These are phyloP conservation scores for Phorcus lineatus DNA, from an alignment of 2,888 invertebrate species.

Conservation along the genomic window DNA sequence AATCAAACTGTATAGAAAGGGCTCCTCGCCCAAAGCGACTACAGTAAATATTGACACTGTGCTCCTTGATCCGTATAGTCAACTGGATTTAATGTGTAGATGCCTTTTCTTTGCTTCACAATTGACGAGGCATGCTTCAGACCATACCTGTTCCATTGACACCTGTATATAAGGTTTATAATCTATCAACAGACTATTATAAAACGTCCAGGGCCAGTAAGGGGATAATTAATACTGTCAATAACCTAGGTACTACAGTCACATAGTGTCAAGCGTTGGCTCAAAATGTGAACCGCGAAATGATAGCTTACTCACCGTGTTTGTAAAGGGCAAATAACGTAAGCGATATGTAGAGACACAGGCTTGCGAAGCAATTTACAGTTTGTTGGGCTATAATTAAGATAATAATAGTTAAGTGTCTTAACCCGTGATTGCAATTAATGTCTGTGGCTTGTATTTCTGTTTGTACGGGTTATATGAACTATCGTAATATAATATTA, in stretches of 20 bases:
- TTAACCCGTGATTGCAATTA: no score
- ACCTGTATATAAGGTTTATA: conserved; percentile 16
- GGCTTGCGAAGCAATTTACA: no score
- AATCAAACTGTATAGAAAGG: no score
- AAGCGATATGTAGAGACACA: background rate
- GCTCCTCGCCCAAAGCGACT: no score
- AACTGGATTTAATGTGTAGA: background rate
- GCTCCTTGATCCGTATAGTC: conserved; percentile 2
- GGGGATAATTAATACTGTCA: conserved; percentile 15
- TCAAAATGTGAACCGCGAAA: background rate
- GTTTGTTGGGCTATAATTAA: no score
- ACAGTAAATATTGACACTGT: background rate
- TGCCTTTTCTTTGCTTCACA: background rate
- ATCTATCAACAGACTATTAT: conserved; percentile 21
- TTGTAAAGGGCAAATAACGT: background rate
- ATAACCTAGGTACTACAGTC: background rate
- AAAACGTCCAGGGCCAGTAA: background rate
- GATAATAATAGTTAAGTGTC: no score
- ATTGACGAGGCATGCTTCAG: background rate
- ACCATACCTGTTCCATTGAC: background rate
- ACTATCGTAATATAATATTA: no score
- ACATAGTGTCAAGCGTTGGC: background rate
- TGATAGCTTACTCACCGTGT: background rate
- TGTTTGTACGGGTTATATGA: no score
- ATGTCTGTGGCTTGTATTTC: no score